phyloP scores from a whole-genome alignment of 2,888 invertebrate species.

The Maniola hyperantus region DNA sequence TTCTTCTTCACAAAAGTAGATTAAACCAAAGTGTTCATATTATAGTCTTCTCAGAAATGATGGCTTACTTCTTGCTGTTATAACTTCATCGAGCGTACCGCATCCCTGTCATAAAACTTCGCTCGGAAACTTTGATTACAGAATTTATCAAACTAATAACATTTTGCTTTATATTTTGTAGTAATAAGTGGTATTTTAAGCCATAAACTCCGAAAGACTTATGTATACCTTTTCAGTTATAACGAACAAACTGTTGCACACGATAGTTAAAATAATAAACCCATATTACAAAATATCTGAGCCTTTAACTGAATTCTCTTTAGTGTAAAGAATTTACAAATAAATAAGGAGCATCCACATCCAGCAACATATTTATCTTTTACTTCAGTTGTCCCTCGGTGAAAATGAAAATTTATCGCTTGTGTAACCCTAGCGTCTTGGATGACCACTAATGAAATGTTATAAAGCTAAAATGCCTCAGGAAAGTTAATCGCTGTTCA shows the following conservation, averaged over 20 bases:
- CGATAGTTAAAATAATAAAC: not conserved
- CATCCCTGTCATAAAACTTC: slow-evolving; percentile 15
- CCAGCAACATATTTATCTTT: slow-evolving; percentile 76
- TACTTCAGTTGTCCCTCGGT: slow-evolving; percentile 73
- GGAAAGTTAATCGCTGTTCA: not conserved
- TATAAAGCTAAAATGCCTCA: slow-evolving; percentile 53
- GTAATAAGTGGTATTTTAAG: not conserved
- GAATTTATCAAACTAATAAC: slow-evolving; percentile 17
- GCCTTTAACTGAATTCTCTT: too few species aligned
- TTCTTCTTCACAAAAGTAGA: not conserved
- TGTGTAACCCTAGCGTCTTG: slow-evolving; percentile 60
- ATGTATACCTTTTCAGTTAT: not conserved
- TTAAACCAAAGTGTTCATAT: slow-evolving; percentile 1
- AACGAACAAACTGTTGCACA: too few species aligned
- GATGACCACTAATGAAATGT: slow-evolving; percentile 74
- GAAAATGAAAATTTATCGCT: slow-evolving; percentile 79
- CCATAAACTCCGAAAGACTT: not conserved
- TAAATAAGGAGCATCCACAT: too few species aligned
- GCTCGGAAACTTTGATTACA: slow-evolving; percentile 16
- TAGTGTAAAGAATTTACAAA: too few species aligned
- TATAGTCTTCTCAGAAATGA: slow-evolving; percentile 1
- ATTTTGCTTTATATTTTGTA: slow-evolving; percentile 24
- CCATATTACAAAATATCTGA: too few species aligned
- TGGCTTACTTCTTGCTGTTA: slow-evolving; percentile 8
- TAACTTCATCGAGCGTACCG: slow-evolving; percentile 11